These are phyloP conservation scores for Epinephelus coioides DNA, from an alignment of 2,797 vertebrate species.

Conservation along the genomic window DNA sequence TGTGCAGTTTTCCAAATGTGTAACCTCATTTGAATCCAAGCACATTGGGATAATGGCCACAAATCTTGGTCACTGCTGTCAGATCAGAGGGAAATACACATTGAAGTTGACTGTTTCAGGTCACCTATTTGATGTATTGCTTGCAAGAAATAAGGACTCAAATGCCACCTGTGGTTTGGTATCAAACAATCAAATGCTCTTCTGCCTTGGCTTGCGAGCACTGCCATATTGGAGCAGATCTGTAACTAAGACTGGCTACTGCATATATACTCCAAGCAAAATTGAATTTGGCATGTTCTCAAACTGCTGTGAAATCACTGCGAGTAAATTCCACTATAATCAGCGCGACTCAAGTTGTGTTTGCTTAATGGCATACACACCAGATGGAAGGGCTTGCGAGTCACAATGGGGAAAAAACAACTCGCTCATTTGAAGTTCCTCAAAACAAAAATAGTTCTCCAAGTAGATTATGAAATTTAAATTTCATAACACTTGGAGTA, in stretches of 20 bases:
- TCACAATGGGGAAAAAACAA: not conserved
- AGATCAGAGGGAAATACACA: not conserved
- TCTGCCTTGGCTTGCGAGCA: not conserved
- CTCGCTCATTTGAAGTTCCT: not conserved
- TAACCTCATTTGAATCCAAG: not conserved
- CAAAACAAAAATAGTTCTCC: not conserved
- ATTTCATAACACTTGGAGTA: not conserved
- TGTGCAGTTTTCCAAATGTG: not conserved
- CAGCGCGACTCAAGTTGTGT: not conserved
- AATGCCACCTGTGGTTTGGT: not conserved
- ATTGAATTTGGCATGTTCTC: conserved; percentile 13
- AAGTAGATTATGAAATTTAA: not conserved
- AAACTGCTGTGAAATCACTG: conserved; percentile 16
- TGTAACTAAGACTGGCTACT: conserved; percentile 10
- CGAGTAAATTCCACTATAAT: conserved; percentile 15
- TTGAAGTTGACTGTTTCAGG: not conserved
- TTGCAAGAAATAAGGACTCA: not conserved
- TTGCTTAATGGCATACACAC: conserved; percentile 6
- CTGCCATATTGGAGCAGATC: conserved; percentile 12
- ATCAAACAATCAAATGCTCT: not conserved
- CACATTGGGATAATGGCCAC: not conserved
- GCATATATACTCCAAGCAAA: conserved; percentile 1
- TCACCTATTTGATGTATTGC: not conserved
- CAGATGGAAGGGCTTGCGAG: conserved; percentile 25
- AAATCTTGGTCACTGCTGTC: not conserved